Conservation (phyloP, 2,888 invertebrate species). For the Ophioninae sp. region DNA sequence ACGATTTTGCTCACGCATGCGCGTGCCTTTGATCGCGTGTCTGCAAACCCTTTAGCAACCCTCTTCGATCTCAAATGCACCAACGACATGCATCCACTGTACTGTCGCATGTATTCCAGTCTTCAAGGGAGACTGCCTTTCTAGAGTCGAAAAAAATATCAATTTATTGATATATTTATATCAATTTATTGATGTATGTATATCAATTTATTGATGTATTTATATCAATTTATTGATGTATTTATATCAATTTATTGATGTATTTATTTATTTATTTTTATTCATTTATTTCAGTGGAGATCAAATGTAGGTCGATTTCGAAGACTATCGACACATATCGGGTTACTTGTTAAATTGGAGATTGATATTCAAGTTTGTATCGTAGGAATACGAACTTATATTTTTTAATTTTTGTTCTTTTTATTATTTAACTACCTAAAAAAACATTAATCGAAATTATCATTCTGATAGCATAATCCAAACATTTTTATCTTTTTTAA, state of each 20-base stretch:
- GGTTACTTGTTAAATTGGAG: too few relatives aligned
- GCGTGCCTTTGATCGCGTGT: constrained; percentile 41
- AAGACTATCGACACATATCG: too few relatives aligned
- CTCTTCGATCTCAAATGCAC: not conserved
- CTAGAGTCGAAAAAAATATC: not conserved
- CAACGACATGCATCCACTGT: not conserved
- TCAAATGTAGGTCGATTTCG: not conserved
- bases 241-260: not conserved
- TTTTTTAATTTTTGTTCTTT: too few relatives aligned
- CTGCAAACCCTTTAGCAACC: constrained; percentile 21
- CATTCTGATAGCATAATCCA: too few relatives aligned
- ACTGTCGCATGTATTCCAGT: not conserved
- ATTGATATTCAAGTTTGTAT: too few relatives aligned
- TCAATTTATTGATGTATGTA: not conserved
- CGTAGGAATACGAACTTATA: too few relatives aligned
- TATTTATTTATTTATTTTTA: not conserved
- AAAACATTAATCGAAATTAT: too few relatives aligned
- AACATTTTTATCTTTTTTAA: too few relatives aligned
- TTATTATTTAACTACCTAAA: too few relatives aligned
- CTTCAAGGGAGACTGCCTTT: not conserved
- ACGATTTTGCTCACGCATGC: constrained; percentile 22
- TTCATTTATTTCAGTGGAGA: not conserved
- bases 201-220: not conserved
- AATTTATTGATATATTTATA: too few relatives aligned
- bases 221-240: not conserved